Base-by-base conservation (phyloP, 2,888 invertebrate genomes). In the Caprella mutica region DNA sequence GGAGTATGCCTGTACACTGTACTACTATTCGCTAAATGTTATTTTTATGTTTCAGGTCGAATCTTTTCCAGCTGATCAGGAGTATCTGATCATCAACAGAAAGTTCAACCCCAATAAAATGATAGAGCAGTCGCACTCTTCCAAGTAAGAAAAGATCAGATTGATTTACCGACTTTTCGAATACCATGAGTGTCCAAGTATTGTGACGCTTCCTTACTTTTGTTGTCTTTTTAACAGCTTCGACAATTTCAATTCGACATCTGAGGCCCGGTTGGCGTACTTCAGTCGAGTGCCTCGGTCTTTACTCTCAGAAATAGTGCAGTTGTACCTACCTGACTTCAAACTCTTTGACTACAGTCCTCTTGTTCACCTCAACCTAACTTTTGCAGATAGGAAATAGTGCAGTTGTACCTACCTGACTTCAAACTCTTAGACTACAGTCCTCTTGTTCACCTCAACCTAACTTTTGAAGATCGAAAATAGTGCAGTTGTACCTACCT, bases 351-450 rank as follows among this genome's bases (percentile, higher is more conserved):
- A 52, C n/a, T 58, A 58, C 39, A 53, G 53, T 23, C 42, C 58
- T 9, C 24, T 48, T 1, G 5, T 17, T 9, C 50, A 58, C 29
- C 17, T 53, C 14, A n/a, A 48, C 26, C 48, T 55, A 14, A 27
- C 48, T 29, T 19, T 30, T 3, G 23, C 27, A 14, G 27, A 5
- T 27, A n/a, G n/a, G 53, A 53, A 12, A n/a, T 58, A 8, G 52
- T 53, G 9, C 9, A 26, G 14, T 33, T 52, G 12, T 42, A 33
- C 26, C 38, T 42, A 17, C 48, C 53, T 5, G 58, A 58, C 53
- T 58, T 58, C 35, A 35, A 46, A 12, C 21, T 58, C 30, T 58
- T 48, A 19, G 46, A 52, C n/a, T 58, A 58, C 39, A 53, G 53
- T 23, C 42, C 58, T 9, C 24, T 48, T 1, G 5, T 17, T 9